These are phyloP conservation scores for Erannis defoliaria DNA, from an alignment of 2,888 invertebrate genomes.

Conservation along the genomic window DNA sequence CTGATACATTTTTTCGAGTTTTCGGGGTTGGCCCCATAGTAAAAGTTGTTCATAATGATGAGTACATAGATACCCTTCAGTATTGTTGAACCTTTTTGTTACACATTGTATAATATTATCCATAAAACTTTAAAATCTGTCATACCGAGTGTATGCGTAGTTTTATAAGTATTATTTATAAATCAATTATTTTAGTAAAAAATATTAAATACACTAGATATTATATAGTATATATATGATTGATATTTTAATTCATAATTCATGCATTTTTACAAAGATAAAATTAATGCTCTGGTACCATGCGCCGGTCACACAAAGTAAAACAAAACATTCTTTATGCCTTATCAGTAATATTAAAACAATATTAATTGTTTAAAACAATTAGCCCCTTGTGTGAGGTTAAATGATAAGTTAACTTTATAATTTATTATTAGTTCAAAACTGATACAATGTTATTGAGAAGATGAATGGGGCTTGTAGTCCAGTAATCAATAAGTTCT, in stretches of 20 bases:
- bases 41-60: no score
- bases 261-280: slow-evolving; percentile 10
- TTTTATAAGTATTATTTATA: no score
- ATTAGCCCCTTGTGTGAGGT: slow-evolving; percentile 32
- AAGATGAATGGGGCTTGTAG: slow-evolving; percentile 17
- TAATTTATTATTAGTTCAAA: slow-evolving; percentile 32
- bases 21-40: no score
- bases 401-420: slow-evolving; percentile 28
- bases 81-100: no score
- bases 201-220: not conserved
- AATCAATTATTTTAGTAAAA: no score
- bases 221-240: not conserved
- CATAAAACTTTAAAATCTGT: no score
- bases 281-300: not conserved
- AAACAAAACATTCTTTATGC: slow-evolving; percentile 29
- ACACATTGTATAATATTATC: no score
- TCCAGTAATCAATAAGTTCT: slow-evolving; percentile 9
- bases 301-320: slow-evolving; percentile 22
- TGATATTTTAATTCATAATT: slow-evolving; percentile 3
- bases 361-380: slow-evolving; percentile 36
- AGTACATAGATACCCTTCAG: no score
- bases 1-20: no score
- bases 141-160: no score
- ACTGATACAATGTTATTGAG: slow-evolving; percentile 34
- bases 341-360: slow-evolving; percentile 34